phyloP scores from a whole-genome alignment of 1,140 invertebrate species.

The Drosophila oshimai region DNA sequence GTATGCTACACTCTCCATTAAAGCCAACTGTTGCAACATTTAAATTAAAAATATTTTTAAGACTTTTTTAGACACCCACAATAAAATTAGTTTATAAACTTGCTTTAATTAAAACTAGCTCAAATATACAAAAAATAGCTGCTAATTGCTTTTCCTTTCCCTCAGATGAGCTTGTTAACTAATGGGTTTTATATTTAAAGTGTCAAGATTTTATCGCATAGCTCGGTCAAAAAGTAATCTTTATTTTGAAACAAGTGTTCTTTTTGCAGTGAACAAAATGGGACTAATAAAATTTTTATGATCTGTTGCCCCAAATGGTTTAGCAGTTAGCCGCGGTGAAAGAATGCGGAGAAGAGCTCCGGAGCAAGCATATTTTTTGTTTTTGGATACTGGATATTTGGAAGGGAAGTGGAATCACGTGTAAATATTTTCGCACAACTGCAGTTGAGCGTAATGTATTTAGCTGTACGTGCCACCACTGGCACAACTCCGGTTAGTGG shows the following conservation, averaged over 20 bases:
- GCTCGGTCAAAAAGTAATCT: too few relatives aligned
- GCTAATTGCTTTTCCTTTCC: too few relatives aligned
- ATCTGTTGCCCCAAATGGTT: not conserved
- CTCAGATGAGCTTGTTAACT: too few relatives aligned
- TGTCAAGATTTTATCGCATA: too few relatives aligned
- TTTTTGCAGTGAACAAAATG: constrained; percentile 13
- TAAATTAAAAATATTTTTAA: too few relatives aligned
- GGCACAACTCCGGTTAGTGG: constrained; percentile 9
- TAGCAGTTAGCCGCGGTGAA: not conserved
- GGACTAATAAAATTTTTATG: constrained; percentile 67
- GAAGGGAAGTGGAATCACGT: constrained; percentile 49
- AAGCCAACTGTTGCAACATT: constrained; percentile 14
- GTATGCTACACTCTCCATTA: constrained; percentile 1
- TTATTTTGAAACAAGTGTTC: not conserved
- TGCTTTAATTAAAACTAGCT: too few relatives aligned
- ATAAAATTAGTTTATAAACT: too few relatives aligned
- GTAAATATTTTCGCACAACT: constrained; percentile 74
- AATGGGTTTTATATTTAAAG: too few relatives aligned
- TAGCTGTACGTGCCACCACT: constrained; percentile 64
- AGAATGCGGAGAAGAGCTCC: constrained; percentile 31
- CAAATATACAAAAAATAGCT: too few relatives aligned
- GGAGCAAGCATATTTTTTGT: constrained; percentile 27
- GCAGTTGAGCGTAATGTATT: constrained; percentile 73
- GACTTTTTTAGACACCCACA: too few relatives aligned
- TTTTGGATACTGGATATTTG: constrained; percentile 19